Evolutionary conservation across 2,888 invertebrate genomes (phyloP), one percentile per base, ranked within the genome.

Genomic region (Drosophila parthenogenetica): DNA sequence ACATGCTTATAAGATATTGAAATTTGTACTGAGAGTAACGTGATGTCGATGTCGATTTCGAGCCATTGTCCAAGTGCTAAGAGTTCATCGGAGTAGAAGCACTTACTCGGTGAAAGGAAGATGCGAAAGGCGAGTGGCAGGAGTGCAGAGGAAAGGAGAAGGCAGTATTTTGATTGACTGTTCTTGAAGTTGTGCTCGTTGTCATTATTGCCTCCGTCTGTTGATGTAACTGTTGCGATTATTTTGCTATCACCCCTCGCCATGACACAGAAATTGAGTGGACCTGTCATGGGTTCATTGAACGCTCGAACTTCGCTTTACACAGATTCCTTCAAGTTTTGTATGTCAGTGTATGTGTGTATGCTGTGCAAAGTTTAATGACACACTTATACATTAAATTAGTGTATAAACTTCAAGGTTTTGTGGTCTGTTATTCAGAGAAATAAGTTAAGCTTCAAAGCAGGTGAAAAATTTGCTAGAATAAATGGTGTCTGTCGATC

Each of bases 301-400:
- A 73, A 63, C 70, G 59, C 29, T n/a, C 39, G n/a, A 65, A 54
- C 64, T 66, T 50, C n/a, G 39, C 7, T 53, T 29, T 42, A 53
- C 40, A 53, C 13, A 14, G 35, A 55, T 50, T 42, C 37, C 63
- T 25, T 11, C 65, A 65, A 54, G 50, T 62, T 69, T 58, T 51
- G 13, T 11, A 11, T 29, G 13, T 35, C 5, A 13, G 35, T 13
- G 13, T 35, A 13, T 8, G n/a, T 25, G 25, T 25, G 13, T n/a
- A 5, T 14, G 5, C 53, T 43, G 49, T 58, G 50, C 37, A 32
- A 14, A 40, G 61, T 60, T 64, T 48, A 75, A 73, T 75, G 63
- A 51, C 72, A 73, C 62, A 74, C 69, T 72, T 72, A 8, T 17
- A 69, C 50, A 63, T 60, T 35, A 74, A 75, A 73, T 75, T 70